Conservation (phyloP, 1,140 invertebrate genomes). For the Brachionus paranguensis region DNA sequence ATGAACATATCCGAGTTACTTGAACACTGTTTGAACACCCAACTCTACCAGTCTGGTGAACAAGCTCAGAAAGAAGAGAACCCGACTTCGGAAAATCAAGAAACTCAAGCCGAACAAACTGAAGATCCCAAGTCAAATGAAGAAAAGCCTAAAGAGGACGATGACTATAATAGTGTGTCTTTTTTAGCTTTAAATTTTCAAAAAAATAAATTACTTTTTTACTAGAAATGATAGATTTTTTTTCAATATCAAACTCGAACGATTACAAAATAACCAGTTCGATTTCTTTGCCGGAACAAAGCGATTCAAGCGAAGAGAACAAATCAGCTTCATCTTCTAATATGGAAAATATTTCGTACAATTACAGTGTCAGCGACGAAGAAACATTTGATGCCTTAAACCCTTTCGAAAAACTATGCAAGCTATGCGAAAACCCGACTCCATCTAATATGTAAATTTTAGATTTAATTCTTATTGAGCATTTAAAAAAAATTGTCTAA, state of each 20-base stretch:
- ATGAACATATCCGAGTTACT: constrained; percentile 34
- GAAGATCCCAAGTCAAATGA: neutral
- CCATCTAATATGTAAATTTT: constrained; percentile 20
- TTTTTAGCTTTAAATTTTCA: neutral
- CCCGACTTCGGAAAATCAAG: neutral
- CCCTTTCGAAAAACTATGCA: constrained; percentile 32
- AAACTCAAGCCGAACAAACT: neutral
- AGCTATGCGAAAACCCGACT: constrained; percentile 29
- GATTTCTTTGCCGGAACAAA: neutral
- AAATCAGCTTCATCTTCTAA: neutral
- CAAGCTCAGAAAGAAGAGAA: neutral
- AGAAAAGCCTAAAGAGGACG: neutral
- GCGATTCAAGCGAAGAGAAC: neutral
- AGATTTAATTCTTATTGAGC: neutral
- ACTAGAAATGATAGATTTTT: constrained; percentile 23
- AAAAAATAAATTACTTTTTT: neutral
- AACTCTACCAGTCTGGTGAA: neutral
- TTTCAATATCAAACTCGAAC: neutral
- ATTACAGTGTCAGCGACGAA: neutral
- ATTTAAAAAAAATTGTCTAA: neutral
- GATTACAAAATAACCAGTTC: neutral
- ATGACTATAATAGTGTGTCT: neutral
- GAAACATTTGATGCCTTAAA: constrained; percentile 7
- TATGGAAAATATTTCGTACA: neutral
- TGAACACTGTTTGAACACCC: constrained; percentile 14